A percentile compares a stretch with the other conserved stretches of the same genome.
Evolutionary conservation across 2,113 vertebrate species (phyloP).

Genomic region (Callipepla californica): DNA sequence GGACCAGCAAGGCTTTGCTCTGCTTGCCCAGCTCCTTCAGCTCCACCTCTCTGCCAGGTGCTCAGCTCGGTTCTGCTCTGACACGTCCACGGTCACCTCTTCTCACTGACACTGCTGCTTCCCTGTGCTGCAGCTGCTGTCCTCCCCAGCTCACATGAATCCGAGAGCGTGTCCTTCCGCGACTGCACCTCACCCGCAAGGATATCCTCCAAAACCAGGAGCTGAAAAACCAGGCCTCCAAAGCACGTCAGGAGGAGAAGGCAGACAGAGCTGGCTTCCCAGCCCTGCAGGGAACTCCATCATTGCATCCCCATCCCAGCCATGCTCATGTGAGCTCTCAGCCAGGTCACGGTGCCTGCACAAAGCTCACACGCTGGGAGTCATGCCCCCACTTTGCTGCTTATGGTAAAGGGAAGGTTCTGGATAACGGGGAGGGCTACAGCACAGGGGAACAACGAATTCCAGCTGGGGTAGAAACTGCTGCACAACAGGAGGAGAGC

Average conservation of each 20-base stretch:
- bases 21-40: neutral
- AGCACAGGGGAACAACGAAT: rapidly evolving
- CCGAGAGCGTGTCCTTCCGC: neutral
- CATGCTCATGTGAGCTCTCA: rapidly evolving
- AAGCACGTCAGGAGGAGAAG: neutral
- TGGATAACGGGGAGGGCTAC: neutral
- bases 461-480: neutral
- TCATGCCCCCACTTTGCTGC: rapidly evolving
- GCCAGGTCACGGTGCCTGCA: rapidly evolving
- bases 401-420: neutral
- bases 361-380: no score
- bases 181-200: neutral
- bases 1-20: neutral
- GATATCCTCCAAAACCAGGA: neutral
- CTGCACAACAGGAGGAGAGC: neutral
- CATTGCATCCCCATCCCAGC: neutral
- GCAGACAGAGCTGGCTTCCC: neutral
- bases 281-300: neutral
- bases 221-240: neutral
- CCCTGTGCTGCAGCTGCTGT: neutral
- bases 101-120: neutral
- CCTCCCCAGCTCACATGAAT: neutral
- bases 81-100: neutral
- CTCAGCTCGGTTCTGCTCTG: neutral
- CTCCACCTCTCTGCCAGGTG: rapidly evolving